A percentile compares a stretch with the other conserved stretches of the same genome.
Evolutionary conservation across 2,797 vertebrate genomes (phyloP).

Genomic region (Chrosomus eos): DNA sequence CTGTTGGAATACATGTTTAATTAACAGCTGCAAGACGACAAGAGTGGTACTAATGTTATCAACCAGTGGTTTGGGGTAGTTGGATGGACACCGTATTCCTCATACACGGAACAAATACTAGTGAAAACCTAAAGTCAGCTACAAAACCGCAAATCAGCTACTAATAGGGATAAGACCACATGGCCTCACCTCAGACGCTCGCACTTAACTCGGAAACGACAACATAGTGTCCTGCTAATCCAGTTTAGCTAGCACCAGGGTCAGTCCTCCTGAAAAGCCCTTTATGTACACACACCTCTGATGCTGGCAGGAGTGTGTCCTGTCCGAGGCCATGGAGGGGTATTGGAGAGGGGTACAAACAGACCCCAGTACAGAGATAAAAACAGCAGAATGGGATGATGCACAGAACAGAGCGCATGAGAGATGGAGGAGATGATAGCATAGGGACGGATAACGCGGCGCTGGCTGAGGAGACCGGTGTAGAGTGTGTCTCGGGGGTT

Average conservation of each 20-base stretch:
- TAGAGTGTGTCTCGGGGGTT: constrained; percentile 37
- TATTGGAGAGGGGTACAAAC: constrained; percentile 5
- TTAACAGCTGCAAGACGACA: background rate
- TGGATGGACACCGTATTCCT: background rate
- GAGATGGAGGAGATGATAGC: constrained; percentile 42
- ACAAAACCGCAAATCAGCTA: background rate
- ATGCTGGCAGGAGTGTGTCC: constrained; percentile 10
- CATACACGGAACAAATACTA: background rate
- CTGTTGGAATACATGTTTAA: background rate
- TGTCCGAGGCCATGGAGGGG: constrained; percentile 13
- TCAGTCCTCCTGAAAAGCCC: constrained; percentile 27
- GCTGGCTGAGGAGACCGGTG: constrained; percentile 23
- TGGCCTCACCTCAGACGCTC: background rate
- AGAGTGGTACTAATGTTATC: background rate
- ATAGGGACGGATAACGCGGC: constrained; percentile 39
- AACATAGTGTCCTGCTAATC: constrained; percentile 38
- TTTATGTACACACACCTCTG: constrained; percentile 25
- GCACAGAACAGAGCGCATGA: constrained; percentile 29
- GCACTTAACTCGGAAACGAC: constrained; percentile 10
- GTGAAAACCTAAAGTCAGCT: background rate
- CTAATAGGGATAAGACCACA: background rate
- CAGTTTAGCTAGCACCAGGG: constrained; percentile 36
- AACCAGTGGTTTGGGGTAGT: background rate
- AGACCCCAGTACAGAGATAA: constrained; percentile 15
- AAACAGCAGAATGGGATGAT: constrained; percentile 20